Base-by-base conservation (phyloP, 1,140 invertebrate genomes). In the Campodea augens region DNA sequence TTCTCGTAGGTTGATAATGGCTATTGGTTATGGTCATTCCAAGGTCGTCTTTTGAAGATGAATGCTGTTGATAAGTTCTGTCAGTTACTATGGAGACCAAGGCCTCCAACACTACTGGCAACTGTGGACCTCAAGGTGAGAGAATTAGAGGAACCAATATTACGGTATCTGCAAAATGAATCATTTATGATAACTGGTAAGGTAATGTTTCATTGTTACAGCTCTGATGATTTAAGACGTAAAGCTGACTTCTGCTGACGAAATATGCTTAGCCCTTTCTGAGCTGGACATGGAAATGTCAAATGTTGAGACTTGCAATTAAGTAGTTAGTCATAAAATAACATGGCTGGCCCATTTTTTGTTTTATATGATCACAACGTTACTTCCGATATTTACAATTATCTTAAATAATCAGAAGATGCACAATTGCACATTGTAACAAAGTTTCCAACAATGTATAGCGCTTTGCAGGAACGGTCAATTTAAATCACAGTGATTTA, bases 11-110 rank as follows among this genome's bases (percentile, higher is more conserved):
- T 87, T 38, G 95, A 97, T 65, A 93, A 91, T 54, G 78, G 86
- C 4, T 98, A 91, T 61, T 93, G 90, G 74, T 76, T 98, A 47
- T 96, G 92, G 84, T 91, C 87, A 20, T 98, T 98, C 77, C 93
- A 98, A 66, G 88, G 87, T 10, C 78, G 81, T 57, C 66, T 78
- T 46, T 56, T 89, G 13, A 75, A 77, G 49, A 70, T 89, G 52
- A 78, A 89, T 22, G 83, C 84, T 57, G 66, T 93, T 46, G 90
- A 92, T 50, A 78, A 80, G 4, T 95, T 98, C 58, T 89, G 88
- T 54, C 89, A 96, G 63, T 77, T 98, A 51, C 66, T 90, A 55
- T 99, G 96, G 96, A 69, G 96, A 51, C 96, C 96, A 18, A 71
- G 93, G 40, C 91, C 91, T 1, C 76, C 83, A 1, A 78, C 86